A percentile compares a stretch with the other conserved stretches of the same genome.
Conservation (phyloP, 2,888 invertebrate species). For the Euplexia lucipara region DNA sequence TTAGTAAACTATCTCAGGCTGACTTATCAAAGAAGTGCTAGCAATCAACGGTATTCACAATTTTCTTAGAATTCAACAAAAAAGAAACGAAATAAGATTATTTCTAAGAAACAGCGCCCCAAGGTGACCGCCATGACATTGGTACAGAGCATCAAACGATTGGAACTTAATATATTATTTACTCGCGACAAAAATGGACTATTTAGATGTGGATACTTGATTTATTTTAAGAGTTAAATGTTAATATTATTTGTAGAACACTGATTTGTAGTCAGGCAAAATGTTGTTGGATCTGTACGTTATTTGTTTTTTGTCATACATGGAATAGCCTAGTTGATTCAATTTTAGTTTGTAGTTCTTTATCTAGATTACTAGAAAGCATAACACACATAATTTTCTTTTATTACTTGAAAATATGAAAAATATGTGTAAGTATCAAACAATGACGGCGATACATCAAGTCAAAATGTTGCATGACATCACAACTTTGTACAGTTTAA, state of each 20-base stretch:
- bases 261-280: neutral
- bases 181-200: slow-evolving; percentile 22
- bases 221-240: neutral
- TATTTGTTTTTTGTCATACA: too few relatives aligned
- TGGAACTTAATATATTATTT: slow-evolving; percentile 33
- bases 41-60: slow-evolving; percentile 24
- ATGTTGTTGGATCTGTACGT: too few relatives aligned
- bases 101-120: slow-evolving; percentile 19
- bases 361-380: too few relatives aligned
- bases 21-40: slow-evolving; percentile 29
- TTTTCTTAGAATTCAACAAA: slow-evolving; percentile 22
- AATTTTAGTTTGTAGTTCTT: too few relatives aligned
- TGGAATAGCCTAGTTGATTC: too few relatives aligned
- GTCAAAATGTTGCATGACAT: too few relatives aligned
- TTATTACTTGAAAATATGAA: too few relatives aligned
- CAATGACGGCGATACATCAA: too few relatives aligned
- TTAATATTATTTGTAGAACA: neutral
- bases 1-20: slow-evolving; percentile 2
- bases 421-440: too few relatives aligned
- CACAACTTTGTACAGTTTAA: too few relatives aligned
- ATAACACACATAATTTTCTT: too few relatives aligned
- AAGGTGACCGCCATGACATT: slow-evolving; percentile 55
- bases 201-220: slow-evolving; percentile 11
- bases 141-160: slow-evolving; percentile 28
- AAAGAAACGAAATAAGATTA: slow-evolving; percentile 26